Evolutionary conservation across 2,888 invertebrate species (phyloP).

Genomic region (Troilus luridus): DNA sequence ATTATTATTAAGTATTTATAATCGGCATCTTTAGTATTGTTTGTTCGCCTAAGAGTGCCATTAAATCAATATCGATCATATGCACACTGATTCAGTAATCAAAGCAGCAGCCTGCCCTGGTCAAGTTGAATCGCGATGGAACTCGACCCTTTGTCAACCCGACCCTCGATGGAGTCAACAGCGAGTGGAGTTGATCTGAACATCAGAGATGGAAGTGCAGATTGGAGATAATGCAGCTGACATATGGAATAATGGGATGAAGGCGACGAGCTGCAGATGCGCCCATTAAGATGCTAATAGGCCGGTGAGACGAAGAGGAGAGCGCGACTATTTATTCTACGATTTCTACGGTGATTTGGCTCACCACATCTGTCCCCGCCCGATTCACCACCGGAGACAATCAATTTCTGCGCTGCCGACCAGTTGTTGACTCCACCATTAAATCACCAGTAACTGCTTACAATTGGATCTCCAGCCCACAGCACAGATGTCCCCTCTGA

Average conservation of each 20-base stretch:
- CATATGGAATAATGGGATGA: slow-evolving; percentile 42
- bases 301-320: background rate
- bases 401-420: slow-evolving; percentile 40
- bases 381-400: background rate
- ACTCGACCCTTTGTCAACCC: background rate
- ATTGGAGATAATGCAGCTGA: slow-evolving; percentile 23
- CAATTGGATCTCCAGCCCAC: slow-evolving; percentile 29
- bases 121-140: background rate
- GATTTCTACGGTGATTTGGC: slow-evolving; percentile 39
- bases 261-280: background rate
- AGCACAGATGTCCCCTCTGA: slow-evolving; percentile 45
- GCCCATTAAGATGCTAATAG: slow-evolving; percentile 35
- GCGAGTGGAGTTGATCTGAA: background rate
- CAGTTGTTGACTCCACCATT: slow-evolving; percentile 46
- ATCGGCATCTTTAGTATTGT: background rate
- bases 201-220: slow-evolving; percentile 38
- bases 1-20: too few relatives aligned
- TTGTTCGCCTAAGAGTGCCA: background rate
- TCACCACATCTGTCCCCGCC: slow-evolving; percentile 7
- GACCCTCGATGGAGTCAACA: slow-evolving; percentile 19
- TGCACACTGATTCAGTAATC: slow-evolving; percentile 11
- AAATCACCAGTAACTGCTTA: slow-evolving; percentile 39
- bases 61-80: background rate
- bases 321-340: slow-evolving; percentile 14
- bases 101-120: background rate